These are phyloP conservation scores for Myiozetetes cayanensis DNA, from an alignment of 2,113 vertebrate genomes.

Conservation along the genomic window DNA sequence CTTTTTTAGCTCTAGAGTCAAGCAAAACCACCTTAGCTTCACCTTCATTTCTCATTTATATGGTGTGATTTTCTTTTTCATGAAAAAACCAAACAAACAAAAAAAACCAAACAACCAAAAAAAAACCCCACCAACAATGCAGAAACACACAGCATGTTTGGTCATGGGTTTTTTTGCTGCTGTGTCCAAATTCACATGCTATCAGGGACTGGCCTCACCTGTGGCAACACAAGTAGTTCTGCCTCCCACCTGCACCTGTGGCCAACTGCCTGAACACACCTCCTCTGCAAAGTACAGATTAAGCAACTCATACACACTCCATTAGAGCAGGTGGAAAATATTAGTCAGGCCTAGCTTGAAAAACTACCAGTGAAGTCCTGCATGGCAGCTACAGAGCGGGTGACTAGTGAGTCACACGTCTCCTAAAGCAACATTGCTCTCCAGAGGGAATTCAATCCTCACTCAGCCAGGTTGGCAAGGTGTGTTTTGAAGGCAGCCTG, in stretches of 20 bases:
- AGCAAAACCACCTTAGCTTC: neutral
- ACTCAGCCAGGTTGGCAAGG: neutral
- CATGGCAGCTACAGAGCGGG: neutral
- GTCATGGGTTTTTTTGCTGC: neutral
- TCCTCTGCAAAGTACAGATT: neutral
- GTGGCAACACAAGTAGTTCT: neutral
- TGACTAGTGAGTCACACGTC: neutral
- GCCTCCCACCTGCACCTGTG: neutral
- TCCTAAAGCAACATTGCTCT: neutral
- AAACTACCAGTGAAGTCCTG: neutral
- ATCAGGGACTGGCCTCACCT: neutral
- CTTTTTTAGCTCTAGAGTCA: neutral
- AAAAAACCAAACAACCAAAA: neutral
- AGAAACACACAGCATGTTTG: neutral
- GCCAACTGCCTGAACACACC: rapidly evolving
- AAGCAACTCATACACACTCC: neutral
- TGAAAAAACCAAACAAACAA: too few species aligned
- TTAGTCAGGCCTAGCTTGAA: neutral
- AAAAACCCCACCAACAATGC: too few species aligned
- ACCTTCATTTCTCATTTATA: neutral
- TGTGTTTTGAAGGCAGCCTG: neutral
- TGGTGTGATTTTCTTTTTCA: neutral
- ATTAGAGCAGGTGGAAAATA: neutral
- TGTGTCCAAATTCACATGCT: neutral
- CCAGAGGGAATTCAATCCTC: neutral